phyloP scores from a whole-genome alignment of 2,113 vertebrate genomes.

The Pagrus major region DNA sequence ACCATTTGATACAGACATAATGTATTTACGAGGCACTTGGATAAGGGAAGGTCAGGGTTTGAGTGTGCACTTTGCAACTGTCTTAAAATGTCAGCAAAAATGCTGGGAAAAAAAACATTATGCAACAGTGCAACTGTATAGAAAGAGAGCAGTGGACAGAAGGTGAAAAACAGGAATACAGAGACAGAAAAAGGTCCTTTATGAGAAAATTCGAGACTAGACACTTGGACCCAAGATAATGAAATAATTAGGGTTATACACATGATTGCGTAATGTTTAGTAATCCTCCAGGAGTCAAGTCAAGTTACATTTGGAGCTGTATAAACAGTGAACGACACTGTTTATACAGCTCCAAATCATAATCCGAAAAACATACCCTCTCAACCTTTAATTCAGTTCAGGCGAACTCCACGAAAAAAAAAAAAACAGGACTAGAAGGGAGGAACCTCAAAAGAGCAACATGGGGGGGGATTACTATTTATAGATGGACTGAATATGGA shows the following conservation, averaged over 20 bases:
- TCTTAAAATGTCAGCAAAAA: not conserved
- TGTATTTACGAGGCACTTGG: not conserved
- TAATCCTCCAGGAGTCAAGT: not conserved
- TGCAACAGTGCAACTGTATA: not conserved
- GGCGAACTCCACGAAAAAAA: not conserved
- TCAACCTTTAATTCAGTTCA: no score
- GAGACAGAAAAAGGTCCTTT: not conserved
- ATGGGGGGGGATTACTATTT: not conserved
- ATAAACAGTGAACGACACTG: no score
- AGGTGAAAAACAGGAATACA: not conserved
- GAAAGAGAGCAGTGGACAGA: not conserved
- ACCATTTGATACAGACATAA: conserved; percentile 4
- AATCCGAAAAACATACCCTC: not conserved
- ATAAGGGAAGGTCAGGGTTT: not conserved
- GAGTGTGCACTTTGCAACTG: not conserved
- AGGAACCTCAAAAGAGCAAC: not conserved
- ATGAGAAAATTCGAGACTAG: not conserved
- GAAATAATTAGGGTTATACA: not conserved
- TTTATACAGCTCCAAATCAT: not conserved
- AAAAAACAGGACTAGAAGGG: not conserved
- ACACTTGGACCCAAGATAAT: not conserved
- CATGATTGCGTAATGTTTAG: no score
- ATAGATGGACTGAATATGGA: not conserved
- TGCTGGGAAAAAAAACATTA: not conserved
- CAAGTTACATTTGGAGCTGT: not conserved